Evolutionary conservation across 2,888 invertebrate species (phyloP), one percentile per base, ranked within the genome.

Genomic region (Trissolcus brochymenae): DNA sequence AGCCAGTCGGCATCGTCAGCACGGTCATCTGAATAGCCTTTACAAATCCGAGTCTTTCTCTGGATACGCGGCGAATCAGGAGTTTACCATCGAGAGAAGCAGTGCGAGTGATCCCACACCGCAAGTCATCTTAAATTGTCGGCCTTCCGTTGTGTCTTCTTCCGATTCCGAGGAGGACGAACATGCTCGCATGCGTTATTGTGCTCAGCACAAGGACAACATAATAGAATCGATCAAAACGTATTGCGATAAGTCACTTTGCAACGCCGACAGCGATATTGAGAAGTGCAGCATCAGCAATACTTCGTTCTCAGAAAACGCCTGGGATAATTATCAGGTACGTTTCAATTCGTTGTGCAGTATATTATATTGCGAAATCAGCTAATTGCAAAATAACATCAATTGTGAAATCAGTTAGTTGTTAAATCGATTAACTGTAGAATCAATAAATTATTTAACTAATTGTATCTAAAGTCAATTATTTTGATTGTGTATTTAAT

Each of bases 321-420:
- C 96, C 56, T 98, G 98, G 98, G 98, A 98, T 90, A 95, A 95
- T 90, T 98, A 97, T 91, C 97, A 95, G 93, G 95, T 95, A 81
- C n/a, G 16, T 43, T 43, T 43, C 43, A 9, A 43, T 43, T 43
- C 43, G 11, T 43, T 43, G 43, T 43, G 43, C n/a, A 43, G 3
- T 43, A n/a, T 11, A n/a, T 43, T 43, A 43, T n/a, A 43, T 43
- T 43, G 43, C 4, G 4, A 25, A 2, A 25, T 25, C 25, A 0
- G 4, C 6, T 25, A 4, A 25, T 25, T 25, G 4, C 25, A 25
- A 25, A 6, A 21, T 21, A 21, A n/a, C n/a, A n/a, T n/a, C 21
- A 21, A 21, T 21, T 21, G 1, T 21, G 4, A 21, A 21, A 21
- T 21, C 21, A 21, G 4, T 21, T 21, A 21, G 2, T 21, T 25